Base-by-base conservation (phyloP, 2,797 vertebrate genomes). In the Danio aesculapii region DNA sequence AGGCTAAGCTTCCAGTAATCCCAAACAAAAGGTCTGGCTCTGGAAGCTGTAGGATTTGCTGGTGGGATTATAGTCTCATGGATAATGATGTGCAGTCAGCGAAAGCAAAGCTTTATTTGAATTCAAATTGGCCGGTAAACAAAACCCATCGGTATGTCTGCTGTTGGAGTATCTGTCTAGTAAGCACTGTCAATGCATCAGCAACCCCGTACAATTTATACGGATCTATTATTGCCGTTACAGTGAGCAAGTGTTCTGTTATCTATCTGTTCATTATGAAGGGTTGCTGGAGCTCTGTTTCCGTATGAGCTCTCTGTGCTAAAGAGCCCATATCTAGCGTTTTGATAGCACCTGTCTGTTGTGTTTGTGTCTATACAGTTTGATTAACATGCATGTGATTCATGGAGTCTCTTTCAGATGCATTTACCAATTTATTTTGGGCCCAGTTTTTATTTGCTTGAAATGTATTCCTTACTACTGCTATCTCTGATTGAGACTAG, bases 51-150 rank as follows among this genome's bases (percentile, higher is more conserved):
- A 94, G 95, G 95, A 96, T 96, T 96, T 96, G 94, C 93, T 93
- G 93, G 92, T 92, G 93, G 95, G 95, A 97, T 97, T 97, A 97
- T 91, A 94, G 95, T 95, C 95, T 95, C 93, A 92, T 92, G 95
- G 95, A 96, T 96, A 96, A 96, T 95, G 94, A 95, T 94, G 95
- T 96, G 96, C 96, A 96, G 95, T 95, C 95, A 96, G 94, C 93
- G 95, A 95, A 96, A 94, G 93, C 92, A 88, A 94, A 96, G 96
- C 96, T 96, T 96, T 96, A 97, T 98, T 98, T 96, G 97, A 96
- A 99, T 98, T 99, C 96, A 98, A 98, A 98, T 98, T 96, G 96
- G 96, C 96, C 94, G 90, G 96, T 98, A 98, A 98, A 98, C 97
- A 98, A 94, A 98, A 97, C 95, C 95, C 94, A 95, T 90, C 92